Base-by-base conservation (phyloP, 2,888 invertebrate genomes). In the Aphodius sticticus region DNA sequence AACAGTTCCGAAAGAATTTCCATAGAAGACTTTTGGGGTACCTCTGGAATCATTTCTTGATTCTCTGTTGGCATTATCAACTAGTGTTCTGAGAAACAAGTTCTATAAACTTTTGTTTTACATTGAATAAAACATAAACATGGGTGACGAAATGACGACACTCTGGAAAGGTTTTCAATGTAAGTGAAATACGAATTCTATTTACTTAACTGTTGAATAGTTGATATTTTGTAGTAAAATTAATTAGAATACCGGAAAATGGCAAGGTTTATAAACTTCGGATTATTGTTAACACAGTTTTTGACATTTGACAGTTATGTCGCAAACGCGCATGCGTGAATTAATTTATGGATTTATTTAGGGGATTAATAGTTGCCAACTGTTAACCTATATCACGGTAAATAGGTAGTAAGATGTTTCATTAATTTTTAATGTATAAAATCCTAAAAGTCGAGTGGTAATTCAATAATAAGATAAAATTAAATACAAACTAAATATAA, bases 1-100 rank as follows among this genome's bases (percentile, higher is more conserved):
- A 96, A 96, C 0, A 96, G 90, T 88, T 96, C 96, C 0, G 96
- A 94, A 16, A 96, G 90, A 85, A 96, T 96, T 89, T 96, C 96
- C 86, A 92, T 93, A 0, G 95, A 95, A 6, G 94, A 93, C 87
- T 95, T 95, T 69, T 90, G 76, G 6, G 80, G 79, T 36, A 77
- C 78, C 6, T 80, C 16, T 69, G 76, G 72, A 26, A 75, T 71
- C 36, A 80, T 82, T 80, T 83, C 82, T 81, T 82, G 79, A 70
- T 84, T 83, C 69, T 83, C 82, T 26, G 69, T 36, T 2, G 82
- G 77, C 83, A 84, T 84, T 76, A 35, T 37, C n/a, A 36, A 9
- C 6, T 76, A 36, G 9, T 76, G 12, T 53, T 12, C 69, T 26
- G 16, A 16, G n/a, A 71, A 36, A 53, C 71, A 26, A 26, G 26